Conservation (phyloP, 1,140 invertebrate species). For the Solenopsis invicta region DNA sequence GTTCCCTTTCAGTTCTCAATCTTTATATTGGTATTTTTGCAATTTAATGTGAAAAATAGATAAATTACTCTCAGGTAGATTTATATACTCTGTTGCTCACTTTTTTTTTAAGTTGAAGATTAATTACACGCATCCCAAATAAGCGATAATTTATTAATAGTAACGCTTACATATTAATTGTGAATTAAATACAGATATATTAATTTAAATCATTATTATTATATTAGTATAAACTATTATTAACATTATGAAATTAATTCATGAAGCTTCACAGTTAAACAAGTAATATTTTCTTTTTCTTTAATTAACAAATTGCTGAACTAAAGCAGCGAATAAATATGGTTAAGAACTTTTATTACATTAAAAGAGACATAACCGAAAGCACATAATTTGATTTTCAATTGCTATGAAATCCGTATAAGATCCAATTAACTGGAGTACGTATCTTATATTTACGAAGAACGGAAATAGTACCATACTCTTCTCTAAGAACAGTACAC, state of each 20-base stretch:
- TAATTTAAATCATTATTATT: not conserved
- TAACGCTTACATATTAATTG: slow-evolving; percentile 11
- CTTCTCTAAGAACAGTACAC: not conserved
- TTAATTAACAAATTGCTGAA: not conserved
- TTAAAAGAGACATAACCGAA: not conserved
- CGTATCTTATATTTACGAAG: slow-evolving; percentile 1
- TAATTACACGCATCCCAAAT: not conserved
- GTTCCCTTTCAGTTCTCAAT: not conserved
- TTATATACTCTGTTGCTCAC: not conserved
- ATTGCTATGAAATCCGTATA: not conserved
- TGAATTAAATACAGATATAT: not conserved
- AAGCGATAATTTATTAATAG: not conserved
- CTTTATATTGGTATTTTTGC: no score
- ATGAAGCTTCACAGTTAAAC: not conserved
- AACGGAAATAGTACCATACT: not conserved
- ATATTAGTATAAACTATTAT: not conserved
- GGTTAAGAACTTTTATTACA: not conserved
- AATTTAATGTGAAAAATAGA: slow-evolving; percentile 27
- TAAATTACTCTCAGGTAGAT: slow-evolving; percentile 34
- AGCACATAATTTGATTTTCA: not conserved
- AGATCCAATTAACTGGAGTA: not conserved
- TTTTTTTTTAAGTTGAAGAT: not conserved
- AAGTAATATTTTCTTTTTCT: not conserved
- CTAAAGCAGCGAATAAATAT: not conserved
- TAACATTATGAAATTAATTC: not conserved